A percentile compares a stretch with the other conserved stretches of the same genome.
These are phyloP conservation scores for Lerista edwardsae DNA, from an alignment of 2,797 vertebrate species.

Conservation along the genomic window DNA sequence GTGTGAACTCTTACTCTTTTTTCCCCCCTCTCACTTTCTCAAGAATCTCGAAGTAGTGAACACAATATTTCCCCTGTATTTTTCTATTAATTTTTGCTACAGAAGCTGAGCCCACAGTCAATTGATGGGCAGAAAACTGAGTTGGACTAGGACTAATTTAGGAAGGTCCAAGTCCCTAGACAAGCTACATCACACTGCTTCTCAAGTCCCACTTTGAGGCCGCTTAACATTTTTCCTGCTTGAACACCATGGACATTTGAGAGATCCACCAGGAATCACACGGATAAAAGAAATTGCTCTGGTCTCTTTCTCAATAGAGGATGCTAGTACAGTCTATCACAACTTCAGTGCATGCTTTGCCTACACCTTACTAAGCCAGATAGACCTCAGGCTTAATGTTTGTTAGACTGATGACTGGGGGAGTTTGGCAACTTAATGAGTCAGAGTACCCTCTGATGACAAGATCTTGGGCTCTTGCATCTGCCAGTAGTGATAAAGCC, in stretches of 20 bases:
- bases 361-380: not conserved
- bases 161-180: too few species aligned
- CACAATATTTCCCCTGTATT: accelerated
- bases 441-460: not conserved
- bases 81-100: too few species aligned
- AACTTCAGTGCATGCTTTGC: not conserved
- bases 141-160: too few species aligned
- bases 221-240: not conserved
- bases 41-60: accelerated
- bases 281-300: accelerated
- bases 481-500: not conserved
- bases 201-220: not conserved
- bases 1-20: not conserved
- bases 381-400: not conserved
- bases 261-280: not conserved
- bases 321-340: accelerated
- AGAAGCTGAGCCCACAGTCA: too few species aligned
- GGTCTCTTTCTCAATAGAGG: accelerated
- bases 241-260: not conserved
- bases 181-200: too few species aligned
- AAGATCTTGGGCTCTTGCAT: not conserved
- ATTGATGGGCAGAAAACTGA: too few species aligned
- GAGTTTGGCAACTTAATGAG: not conserved
- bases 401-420: not conserved
- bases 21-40: not conserved